Base-by-base conservation (phyloP, 2,888 invertebrate species). In the Apodemia zela region DNA sequence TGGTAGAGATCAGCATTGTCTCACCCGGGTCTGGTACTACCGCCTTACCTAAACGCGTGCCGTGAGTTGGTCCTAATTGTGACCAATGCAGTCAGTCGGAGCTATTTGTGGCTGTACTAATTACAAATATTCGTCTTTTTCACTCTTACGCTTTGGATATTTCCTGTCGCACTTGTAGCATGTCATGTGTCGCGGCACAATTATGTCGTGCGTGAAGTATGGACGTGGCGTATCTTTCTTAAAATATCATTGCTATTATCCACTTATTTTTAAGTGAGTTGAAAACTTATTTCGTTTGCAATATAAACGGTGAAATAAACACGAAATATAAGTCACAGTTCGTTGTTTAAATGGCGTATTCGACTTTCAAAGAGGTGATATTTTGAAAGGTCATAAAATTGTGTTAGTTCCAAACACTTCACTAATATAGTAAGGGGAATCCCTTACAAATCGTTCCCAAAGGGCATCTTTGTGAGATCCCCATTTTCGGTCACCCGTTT, bases 381-480 rank as follows among this genome's bases (percentile, higher is more conserved):
- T 57, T n/a, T 57, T 57, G 4, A 29, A 57, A 57, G 54, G 54
- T 57, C 54, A 57, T 57, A 57, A n/a, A 57, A 57, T 29, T 57
- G 29, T 57, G 25, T 57, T 57, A 57, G 54, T 29, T 29, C 8
- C 25, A 25, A 57, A 57, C 54, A 57, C 54, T 57, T 57, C 54
- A 57, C 25, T 57, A 57, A 57, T 29, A 57, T 47, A 17, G 8
- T 15, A 17, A 47, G 45, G 54, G 54, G 54, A 25, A 15, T 57
- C 29, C n/a, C 15, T 57, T 57, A 57, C 54, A 57, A 51, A 57
- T 25, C 29, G 54, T 3, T 57, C 54, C 25, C 54, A 25, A 57
- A 57, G 54, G 54, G 54, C 54, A 54, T 29, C 29, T 54, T 54
- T 54, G 54, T 54, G 54, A 54, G 54, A 54, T 54, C 54, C 54